These are phyloP conservation scores for Galemys pyrenaicus DNA, from an alignment of 2,113 vertebrate genomes.

Conservation along the genomic window DNA sequence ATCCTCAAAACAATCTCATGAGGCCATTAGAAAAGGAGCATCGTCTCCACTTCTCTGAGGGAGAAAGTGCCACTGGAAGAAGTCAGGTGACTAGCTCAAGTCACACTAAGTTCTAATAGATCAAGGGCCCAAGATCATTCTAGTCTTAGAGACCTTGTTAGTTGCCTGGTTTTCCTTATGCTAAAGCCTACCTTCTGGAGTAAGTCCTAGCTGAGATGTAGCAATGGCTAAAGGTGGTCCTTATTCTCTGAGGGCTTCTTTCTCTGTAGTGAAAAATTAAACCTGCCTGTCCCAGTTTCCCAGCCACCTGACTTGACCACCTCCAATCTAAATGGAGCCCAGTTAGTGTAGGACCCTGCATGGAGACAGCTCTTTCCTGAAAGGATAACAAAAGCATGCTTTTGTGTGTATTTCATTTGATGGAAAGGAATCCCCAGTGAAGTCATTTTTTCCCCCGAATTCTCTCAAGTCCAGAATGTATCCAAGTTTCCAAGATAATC, in stretches of 20 bases:
- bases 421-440: slow-evolving; percentile 70
- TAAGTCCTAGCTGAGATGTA: neutral
- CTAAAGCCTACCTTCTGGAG: neutral
- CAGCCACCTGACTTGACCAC: slow-evolving; percentile 40
- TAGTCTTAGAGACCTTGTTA: neutral
- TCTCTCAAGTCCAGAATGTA: slow-evolving; percentile 72
- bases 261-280: neutral
- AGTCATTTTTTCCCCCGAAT: slow-evolving; percentile 74
- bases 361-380: slow-evolving; percentile 45
- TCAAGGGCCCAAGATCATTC: neutral
- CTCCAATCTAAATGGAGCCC: slow-evolving; percentile 57
- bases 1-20: neutral
- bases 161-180: neutral
- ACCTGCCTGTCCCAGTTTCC: slow-evolving; percentile 53
- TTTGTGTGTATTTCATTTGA: slow-evolving; percentile 63
- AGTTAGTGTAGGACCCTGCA: slow-evolving; percentile 23
- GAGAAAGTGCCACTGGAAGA: neutral
- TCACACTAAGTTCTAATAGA: neutral
- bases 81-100: neutral
- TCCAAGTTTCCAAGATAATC: slow-evolving; percentile 71
- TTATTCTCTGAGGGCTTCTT: neutral
- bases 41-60: neutral
- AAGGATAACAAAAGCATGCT: slow-evolving; percentile 66
- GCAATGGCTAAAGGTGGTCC: neutral
- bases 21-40: neutral